phyloP scores from a whole-genome alignment of 2,113 vertebrate genomes.

The Pantherophis guttatus region DNA sequence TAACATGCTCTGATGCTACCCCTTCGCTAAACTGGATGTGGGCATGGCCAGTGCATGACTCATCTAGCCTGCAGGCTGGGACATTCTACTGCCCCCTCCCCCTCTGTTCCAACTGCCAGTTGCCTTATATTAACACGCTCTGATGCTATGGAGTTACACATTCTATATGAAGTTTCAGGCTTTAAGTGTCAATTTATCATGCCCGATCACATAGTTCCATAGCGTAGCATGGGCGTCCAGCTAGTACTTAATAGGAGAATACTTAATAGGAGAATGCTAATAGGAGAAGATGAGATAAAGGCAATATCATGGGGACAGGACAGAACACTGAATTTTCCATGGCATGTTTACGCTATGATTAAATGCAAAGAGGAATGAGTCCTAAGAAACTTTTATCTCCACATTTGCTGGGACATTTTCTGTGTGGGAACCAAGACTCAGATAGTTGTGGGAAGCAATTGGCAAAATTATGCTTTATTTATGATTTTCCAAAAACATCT shows the following conservation, averaged over 20 bases:
- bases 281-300: background rate
- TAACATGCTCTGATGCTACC: too few relatives aligned
- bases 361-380: background rate
- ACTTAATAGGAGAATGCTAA: background rate
- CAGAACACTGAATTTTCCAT: background rate
- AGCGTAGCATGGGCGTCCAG: too few relatives aligned
- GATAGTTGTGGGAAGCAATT: background rate
- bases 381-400: background rate
- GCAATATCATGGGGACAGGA: background rate
- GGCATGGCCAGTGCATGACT: too few relatives aligned
- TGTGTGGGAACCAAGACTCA: background rate
- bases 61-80: too few relatives aligned
- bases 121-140: too few relatives aligned
- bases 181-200: too few relatives aligned
- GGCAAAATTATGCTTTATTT: background rate
- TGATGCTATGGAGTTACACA: too few relatives aligned
- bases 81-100: too few relatives aligned
- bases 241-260: background rate
- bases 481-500: background rate
- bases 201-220: too few relatives aligned
- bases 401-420: conserved; percentile 1
- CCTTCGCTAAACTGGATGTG: too few relatives aligned
- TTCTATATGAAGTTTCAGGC: too few relatives aligned
- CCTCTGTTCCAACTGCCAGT: too few relatives aligned
- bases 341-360: background rate